Evolutionary conservation across 2,888 invertebrate species (phyloP).

Genomic region (Eledone cirrhosa): DNA sequence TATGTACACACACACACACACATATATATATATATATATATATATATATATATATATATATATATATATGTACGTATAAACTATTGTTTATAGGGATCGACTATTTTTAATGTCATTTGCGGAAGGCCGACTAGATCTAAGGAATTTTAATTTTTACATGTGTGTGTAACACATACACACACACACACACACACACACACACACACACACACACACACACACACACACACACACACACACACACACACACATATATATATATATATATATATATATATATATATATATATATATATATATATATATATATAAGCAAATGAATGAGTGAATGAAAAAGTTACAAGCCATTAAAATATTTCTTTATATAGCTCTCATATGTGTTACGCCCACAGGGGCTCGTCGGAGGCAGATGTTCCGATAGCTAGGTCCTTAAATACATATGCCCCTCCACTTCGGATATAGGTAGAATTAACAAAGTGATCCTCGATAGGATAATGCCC

Average conservation of each 20-base stretch:
- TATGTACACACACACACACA: background rate
- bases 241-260: slow-evolving; percentile 15
- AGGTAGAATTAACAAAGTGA: too few species aligned
- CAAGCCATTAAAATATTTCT: too few species aligned
- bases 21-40: background rate
- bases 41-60: background rate
- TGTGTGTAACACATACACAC: background rate
- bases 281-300: background rate
- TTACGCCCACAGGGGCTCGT: too few species aligned
- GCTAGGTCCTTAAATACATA: too few species aligned
- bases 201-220: slow-evolving; percentile 28
- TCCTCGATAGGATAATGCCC: too few species aligned
- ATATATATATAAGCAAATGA: slow-evolving; percentile 1
- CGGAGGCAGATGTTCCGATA: too few species aligned
- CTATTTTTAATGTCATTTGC: too few species aligned
- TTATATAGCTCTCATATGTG: too few species aligned
- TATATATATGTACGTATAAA: background rate
- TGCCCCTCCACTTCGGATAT: too few species aligned
- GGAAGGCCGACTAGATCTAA: too few species aligned
- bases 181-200: slow-evolving; percentile 27
- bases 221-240: slow-evolving; percentile 26
- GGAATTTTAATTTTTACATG: too few species aligned
- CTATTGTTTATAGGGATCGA: background rate
- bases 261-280: background rate
- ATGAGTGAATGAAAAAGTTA: too few species aligned